Evolutionary conservation across 2,797 vertebrate species (phyloP).

Genomic region (Micrastur ruficollis): DNA sequence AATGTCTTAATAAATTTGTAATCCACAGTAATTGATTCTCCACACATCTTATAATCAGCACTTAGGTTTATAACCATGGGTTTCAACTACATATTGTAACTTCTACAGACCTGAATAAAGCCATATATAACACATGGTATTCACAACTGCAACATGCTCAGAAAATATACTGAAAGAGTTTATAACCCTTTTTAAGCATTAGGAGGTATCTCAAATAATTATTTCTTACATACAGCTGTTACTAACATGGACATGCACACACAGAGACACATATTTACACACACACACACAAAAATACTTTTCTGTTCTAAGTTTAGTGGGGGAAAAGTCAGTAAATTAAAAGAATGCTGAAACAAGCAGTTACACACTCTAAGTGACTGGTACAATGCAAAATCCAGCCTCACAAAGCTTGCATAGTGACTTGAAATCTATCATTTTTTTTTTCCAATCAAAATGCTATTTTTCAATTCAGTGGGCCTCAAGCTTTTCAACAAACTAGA

Average conservation of each 20-base stretch:
- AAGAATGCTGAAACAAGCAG: constrained; percentile 43
- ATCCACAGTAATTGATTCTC: background rate
- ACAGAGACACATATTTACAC: fast-evolving
- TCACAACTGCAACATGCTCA: background rate
- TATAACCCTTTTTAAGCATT: background rate
- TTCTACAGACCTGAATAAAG: background rate
- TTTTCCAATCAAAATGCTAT: constrained; percentile 15
- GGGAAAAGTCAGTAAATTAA: background rate
- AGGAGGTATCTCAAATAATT: background rate
- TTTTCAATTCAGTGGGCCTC: constrained; percentile 66
- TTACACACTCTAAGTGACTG: background rate
- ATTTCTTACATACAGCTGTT: background rate
- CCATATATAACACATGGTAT: background rate
- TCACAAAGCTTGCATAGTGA: background rate
- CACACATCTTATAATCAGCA: background rate
- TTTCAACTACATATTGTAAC: background rate
- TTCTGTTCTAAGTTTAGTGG: background rate
- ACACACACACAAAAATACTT: background rate
- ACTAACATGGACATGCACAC: background rate
- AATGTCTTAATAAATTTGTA: background rate
- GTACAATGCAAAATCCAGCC: background rate
- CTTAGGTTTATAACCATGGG: background rate
- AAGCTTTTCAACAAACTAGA: constrained; percentile 58
- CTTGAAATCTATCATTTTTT: constrained; percentile 28
- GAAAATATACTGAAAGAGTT: background rate